Conservation (phyloP, 1,140 invertebrate genomes). For the Macrobrachium rosenbergii region DNA sequence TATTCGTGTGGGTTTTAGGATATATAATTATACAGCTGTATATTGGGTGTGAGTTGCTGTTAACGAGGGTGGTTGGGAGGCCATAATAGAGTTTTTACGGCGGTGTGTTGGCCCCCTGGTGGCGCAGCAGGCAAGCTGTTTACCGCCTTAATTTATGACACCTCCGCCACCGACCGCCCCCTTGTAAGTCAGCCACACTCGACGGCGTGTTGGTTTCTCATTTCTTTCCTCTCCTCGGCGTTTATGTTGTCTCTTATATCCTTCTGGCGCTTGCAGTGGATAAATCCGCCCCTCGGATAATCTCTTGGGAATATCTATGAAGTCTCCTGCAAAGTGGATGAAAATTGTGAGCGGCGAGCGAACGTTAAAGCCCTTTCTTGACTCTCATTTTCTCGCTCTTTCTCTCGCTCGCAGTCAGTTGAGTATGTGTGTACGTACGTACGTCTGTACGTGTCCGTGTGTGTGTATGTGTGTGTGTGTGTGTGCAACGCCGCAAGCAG, state of each 20-base stretch:
- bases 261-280: no score
- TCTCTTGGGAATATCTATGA: no score
- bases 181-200: constrained; percentile 14
- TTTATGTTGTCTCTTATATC: no score
- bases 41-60: constrained; percentile 16
- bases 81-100: constrained; percentile 55
- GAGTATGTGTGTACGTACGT: constrained; percentile 4
- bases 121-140: constrained; percentile 47
- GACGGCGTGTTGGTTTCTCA: no score
- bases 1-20: not conserved
- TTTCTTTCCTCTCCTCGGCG: no score
- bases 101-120: constrained; percentile 44
- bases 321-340: no score
- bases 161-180: constrained; percentile 5
- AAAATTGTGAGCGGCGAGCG: no score
- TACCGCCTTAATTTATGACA: constrained; percentile 53
- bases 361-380: no score
- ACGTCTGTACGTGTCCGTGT: not conserved
- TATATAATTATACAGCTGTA: constrained; percentile 2
- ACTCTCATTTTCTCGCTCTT: constrained; percentile 4
- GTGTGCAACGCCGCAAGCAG: constrained; percentile 40
- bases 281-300: no score
- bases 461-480: constrained; percentile 7
- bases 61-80: constrained; percentile 29
- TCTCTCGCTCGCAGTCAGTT: not conserved